Conservation (phyloP, 2,113 vertebrate genomes). For the Camelus dromedarius region DNA sequence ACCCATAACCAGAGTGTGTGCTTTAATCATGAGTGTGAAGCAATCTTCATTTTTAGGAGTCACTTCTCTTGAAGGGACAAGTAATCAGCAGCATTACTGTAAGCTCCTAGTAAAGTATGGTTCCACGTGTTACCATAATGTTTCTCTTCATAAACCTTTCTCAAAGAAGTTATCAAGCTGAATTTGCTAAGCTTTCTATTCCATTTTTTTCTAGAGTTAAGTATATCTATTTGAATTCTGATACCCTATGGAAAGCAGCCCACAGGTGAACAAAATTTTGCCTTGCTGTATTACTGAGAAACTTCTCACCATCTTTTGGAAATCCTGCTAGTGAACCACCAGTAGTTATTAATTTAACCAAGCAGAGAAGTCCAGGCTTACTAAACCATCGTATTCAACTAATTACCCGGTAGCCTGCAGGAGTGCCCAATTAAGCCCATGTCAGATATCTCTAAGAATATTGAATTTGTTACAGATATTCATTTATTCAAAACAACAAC, state of each 20-base stretch:
- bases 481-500: neutral
- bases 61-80: neutral
- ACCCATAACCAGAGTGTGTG: neutral
- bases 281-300: neutral
- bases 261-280: neutral
- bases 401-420: neutral
- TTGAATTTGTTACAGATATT: neutral
- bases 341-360: neutral
- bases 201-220: neutral
- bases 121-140: neutral
- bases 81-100: neutral
- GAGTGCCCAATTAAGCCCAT: neutral
- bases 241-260: neutral
- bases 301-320: neutral
- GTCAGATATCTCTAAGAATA: neutral
- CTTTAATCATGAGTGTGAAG: neutral
- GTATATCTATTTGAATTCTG: neutral
- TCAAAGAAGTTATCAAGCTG: neutral
- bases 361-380: neutral
- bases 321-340: neutral
- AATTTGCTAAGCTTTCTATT: neutral
- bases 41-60: neutral
- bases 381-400: neutral
- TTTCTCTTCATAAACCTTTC: neutral
- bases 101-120: neutral